Percentiles rank a stretch among this genome's conserved stretches.
Evolutionary conservation across 1,140 invertebrate species (phyloP).

Genomic region (Arctopsyche grandis): DNA sequence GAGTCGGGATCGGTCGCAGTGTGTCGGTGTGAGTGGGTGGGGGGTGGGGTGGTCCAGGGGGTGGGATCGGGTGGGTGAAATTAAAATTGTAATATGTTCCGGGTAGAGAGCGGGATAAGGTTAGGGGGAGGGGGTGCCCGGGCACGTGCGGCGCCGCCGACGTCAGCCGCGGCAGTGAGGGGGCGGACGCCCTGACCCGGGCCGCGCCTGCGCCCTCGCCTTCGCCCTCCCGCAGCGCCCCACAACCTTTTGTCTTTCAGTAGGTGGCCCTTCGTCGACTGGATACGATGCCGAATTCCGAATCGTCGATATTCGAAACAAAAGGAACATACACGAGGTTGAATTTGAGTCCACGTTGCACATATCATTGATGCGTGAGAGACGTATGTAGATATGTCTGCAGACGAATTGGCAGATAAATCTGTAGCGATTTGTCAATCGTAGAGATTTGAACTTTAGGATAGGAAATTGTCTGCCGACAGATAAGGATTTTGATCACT

Average conservation of each 20-base stretch:
- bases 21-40: constrained; percentile 48
- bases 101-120: constrained; percentile 58
- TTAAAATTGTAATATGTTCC: neutral
- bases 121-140: constrained; percentile 39
- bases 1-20: neutral
- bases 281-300: too few species aligned
- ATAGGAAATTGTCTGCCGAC: too few species aligned
- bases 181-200: neutral
- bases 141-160: constrained; percentile 49
- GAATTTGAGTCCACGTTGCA: too few species aligned
- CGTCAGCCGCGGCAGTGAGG: constrained; percentile 52
- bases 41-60: constrained; percentile 48
- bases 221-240: neutral
- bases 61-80: constrained; percentile 53
- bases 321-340: too few species aligned
- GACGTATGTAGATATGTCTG: too few species aligned
- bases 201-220: constrained; percentile 33
- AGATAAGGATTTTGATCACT: too few species aligned
- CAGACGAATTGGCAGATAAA: too few species aligned
- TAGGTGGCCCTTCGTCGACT: too few species aligned
- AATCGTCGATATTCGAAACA: too few species aligned
- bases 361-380: too few species aligned
- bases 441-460: too few species aligned
- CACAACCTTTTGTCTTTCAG: constrained; percentile 10
- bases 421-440: too few species aligned